phyloP scores from a whole-genome alignment of 1,140 invertebrate species.

The Oppia nitens region DNA sequence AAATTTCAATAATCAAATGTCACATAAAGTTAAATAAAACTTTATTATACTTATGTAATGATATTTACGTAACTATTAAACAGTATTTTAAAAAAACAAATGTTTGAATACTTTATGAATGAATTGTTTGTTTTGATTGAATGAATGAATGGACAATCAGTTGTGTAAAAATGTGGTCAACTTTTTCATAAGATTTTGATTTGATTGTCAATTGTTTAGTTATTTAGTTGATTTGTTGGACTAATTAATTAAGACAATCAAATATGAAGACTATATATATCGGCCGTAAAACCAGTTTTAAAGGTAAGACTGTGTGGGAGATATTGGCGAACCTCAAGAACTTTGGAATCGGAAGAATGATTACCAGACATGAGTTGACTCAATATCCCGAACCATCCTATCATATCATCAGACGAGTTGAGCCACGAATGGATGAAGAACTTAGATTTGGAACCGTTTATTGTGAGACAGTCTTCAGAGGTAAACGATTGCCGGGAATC shows the following conservation, averaged over 20 bases:
- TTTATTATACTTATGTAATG: too few relatives aligned
- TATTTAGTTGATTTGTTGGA: too few relatives aligned
- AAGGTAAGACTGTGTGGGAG: constrained; percentile 14
- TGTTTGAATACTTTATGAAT: too few relatives aligned
- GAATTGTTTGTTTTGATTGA: too few relatives aligned
- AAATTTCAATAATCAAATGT: too few relatives aligned
- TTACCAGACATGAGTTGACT: constrained; percentile 2
- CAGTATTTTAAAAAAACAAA: too few relatives aligned
- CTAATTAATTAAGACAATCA: background rate
- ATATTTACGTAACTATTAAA: too few relatives aligned
- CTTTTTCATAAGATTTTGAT: too few relatives aligned
- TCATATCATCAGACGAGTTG: constrained; percentile 17
- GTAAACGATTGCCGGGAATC: constrained; percentile 9
- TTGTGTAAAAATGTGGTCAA: too few relatives aligned
- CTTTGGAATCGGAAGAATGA: constrained; percentile 18
- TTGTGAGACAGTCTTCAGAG: constrained; percentile 12
- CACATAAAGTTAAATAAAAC: too few relatives aligned
- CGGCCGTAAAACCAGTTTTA: constrained; percentile 1
- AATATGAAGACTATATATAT: constrained; percentile 16
- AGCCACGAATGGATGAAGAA: constrained; percentile 20
- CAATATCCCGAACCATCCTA: constrained; percentile 12
- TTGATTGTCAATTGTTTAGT: too few relatives aligned
- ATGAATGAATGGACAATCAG: too few relatives aligned
- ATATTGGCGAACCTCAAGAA: constrained; percentile 19
- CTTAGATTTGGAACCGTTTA: constrained; percentile 12